Conservation (phyloP, 2,888 invertebrate genomes). For the Andrena fulva region DNA sequence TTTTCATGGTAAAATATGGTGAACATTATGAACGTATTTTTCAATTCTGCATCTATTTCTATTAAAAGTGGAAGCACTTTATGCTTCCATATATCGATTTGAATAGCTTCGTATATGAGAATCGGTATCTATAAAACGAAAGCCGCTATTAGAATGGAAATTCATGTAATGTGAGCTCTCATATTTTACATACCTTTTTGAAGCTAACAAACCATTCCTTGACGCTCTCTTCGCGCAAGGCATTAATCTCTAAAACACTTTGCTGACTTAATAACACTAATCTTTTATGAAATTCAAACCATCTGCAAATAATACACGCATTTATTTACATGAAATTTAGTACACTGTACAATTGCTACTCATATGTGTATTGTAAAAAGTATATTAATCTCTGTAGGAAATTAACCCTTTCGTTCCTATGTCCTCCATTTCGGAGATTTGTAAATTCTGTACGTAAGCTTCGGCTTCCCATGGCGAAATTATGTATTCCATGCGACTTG, state of each 20-base stretch:
- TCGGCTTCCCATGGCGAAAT: conserved; percentile 90
- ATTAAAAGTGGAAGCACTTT: conserved; percentile 92
- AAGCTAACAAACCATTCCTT: conserved; percentile 92
- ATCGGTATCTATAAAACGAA: conserved; percentile 87
- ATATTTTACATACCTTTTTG: conserved; percentile 87
- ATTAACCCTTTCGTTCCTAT: conserved; percentile 88
- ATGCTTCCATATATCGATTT: conserved; percentile 93
- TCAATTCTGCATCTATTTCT: conserved; percentile 88
- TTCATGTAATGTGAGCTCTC: conserved; percentile 3
- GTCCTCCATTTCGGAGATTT: conserved; percentile 88
- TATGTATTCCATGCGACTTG: conserved; percentile 82
- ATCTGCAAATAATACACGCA: conserved; percentile 85
- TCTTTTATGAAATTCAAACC: conserved; percentile 93
- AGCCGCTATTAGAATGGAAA: not conserved
- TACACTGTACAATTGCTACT: conserved; percentile 10
- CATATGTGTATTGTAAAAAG: not conserved
- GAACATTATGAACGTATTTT: conserved; percentile 91
- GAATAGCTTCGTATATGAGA: conserved; percentile 93
- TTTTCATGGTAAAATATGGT: conserved; percentile 94
- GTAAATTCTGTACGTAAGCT: conserved; percentile 90
- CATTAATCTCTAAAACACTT: conserved; percentile 92
- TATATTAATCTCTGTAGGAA: not conserved
- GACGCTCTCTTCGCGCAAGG: conserved; percentile 92
- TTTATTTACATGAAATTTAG: conserved; percentile 5
- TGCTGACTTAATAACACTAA: conserved; percentile 95